Base-by-base conservation (phyloP, 2,888 invertebrate species). In the Prosopocoilus inquinatus region DNA sequence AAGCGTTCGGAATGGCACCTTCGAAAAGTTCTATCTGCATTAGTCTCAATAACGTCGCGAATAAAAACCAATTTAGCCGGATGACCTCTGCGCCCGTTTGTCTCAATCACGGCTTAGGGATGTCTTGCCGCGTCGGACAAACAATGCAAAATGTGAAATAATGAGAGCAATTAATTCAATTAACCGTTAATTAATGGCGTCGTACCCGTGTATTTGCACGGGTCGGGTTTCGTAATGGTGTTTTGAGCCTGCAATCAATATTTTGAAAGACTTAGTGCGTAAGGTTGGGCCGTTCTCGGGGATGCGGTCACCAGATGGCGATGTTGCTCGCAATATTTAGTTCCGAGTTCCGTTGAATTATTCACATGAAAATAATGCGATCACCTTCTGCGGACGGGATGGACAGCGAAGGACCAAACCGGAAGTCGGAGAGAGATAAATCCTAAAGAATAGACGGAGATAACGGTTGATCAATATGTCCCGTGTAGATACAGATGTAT, bases 151-250 rank as follows among this genome's bases (percentile, higher is more conserved):
- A 75, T 76, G 75, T 71, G 73, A 76, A 79, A 78, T 79, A 79
- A 79, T 78, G 78, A 78, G 75, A 68, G 77, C 74, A 78, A 79
- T 79, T 79, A 79, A 79, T 79, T 78, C 79, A 79, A 79, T 79
- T 79, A 79, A 78, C 78, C 78, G 78, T 78, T 78, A 79, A 79
- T 79, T 78, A 78, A 79, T 78, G 78, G 74, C 73, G 71, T 73
- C 73, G 71, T 76, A 77, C 75, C 75, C 73, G 71, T 76, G 77
- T 75, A 76, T 76, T 76, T 76, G 71, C 72, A 74, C 74, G 75
- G 75, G 71, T 70, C 72, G 68, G 73, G 72, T 70, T 70, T 68
- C 70, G 70, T 78, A 78, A 78, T 78, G 77, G 78, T 72, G 72
- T 77, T 78, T 78, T 78, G 78, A 78, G 78, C 78, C 72, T 63